These are phyloP conservation scores for Tauraco hartlaubi DNA, from an alignment of 2,797 vertebrate genomes.

Conservation along the genomic window DNA sequence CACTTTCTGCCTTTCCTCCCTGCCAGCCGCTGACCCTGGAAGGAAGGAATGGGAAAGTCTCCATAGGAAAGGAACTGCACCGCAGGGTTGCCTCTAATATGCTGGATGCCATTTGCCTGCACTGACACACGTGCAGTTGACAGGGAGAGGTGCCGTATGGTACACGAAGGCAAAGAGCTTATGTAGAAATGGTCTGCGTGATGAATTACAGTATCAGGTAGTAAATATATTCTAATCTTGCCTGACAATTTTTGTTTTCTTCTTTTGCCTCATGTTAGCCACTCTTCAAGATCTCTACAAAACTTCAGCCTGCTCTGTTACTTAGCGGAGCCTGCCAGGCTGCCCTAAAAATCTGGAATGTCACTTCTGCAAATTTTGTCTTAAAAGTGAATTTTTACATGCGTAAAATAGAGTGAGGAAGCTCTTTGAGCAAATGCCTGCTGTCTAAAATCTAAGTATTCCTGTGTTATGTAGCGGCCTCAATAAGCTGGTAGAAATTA, in stretches of 20 bases:
- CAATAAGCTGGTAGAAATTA: not conserved
- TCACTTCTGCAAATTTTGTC: not conserved
- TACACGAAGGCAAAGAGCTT: not conserved
- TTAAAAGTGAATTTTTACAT: not conserved
- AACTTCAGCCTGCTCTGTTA: not conserved
- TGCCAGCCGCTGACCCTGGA: not conserved
- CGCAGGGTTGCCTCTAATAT: not conserved
- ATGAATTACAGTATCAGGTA: not conserved
- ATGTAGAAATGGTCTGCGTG: not conserved
- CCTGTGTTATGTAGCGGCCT: not conserved
- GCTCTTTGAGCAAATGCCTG: not conserved
- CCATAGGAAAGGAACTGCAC: not conserved
- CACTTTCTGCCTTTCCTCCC: not conserved
- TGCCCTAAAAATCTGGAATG: not conserved
- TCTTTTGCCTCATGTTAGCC: not conserved
- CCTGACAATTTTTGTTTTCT: not conserved
- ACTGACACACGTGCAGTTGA: fast-evolving
- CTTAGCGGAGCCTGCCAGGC: not conserved
- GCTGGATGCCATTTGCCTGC: not conserved
- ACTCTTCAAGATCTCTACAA: not conserved
- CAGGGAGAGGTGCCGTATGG: not conserved
- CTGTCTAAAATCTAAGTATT: not conserved
- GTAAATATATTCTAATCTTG: not conserved
- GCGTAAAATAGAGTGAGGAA: not conserved
- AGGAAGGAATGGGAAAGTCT: not conserved